A percentile compares a stretch with the other conserved stretches of the same genome.
phyloP scores from a whole-genome alignment of 2,113 vertebrate genomes.

The Tapirus terrestris region DNA sequence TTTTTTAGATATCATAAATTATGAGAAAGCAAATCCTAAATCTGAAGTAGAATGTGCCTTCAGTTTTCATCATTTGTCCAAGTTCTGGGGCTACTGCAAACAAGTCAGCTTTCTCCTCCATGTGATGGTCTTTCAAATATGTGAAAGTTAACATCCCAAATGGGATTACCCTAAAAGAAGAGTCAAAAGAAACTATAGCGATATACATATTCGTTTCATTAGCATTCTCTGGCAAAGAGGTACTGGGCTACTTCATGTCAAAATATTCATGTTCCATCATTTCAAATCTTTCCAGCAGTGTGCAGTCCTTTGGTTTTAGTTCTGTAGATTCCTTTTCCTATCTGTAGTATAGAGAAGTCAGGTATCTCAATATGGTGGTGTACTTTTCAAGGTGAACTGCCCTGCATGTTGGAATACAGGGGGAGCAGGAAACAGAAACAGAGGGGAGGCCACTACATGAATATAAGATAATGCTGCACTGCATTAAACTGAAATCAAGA shows the following conservation, averaged over 20 bases:
- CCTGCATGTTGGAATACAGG: neutral
- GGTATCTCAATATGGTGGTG: neutral
- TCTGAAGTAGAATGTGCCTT: neutral
- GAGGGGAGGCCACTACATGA: neutral
- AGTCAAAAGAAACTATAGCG: neutral
- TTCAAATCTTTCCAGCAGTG: neutral
- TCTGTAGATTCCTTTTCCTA: neutral
- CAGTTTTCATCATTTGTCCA: neutral
- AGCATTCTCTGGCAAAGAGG: neutral
- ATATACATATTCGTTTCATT: neutral
- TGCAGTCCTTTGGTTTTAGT: neutral
- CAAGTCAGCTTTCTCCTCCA: neutral
- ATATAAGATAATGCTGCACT: neutral
- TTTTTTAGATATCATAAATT: neutral
- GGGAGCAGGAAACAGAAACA: neutral
- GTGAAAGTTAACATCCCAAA: neutral
- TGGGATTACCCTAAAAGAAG: neutral
- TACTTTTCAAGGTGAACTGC: neutral
- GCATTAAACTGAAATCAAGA: constrained; percentile 26
- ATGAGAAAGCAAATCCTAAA: neutral
- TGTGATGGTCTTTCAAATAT: neutral
- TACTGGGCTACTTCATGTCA: neutral
- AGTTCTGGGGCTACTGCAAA: neutral
- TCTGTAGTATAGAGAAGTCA: neutral
- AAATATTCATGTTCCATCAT: neutral